Percentiles rank a stretch among this genome's conserved stretches.
Conservation (phyloP, 2,113 vertebrate genomes). For the Felis catus region F.catus_Fca126_mat1.0 CM031420.1:60909001-60909500, state of each 20-base stretch:
- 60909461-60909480: constrained; percentile 37
- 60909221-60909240: not conserved
- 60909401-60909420: not conserved
- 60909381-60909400: constrained; percentile 46
- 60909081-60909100: not conserved
- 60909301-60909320: not conserved
- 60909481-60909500: constrained; percentile 19
- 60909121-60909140: constrained; percentile 26
- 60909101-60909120: constrained; percentile 3
- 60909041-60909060: not conserved
- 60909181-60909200: not conserved
- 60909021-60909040: constrained; percentile 40
- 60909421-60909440: constrained; percentile 40
- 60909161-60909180: not conserved
- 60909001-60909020: constrained; percentile 5
- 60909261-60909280: constrained; percentile 1
- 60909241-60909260: not conserved
- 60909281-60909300: not conserved
- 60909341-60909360: not conserved
- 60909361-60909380: constrained; percentile 47
- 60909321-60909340: not conserved
- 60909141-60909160: not conserved
- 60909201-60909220: not conserved
- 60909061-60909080: not conserved
- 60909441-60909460: constrained; percentile 14